These are phyloP conservation scores for Metopia argyrocephala DNA, from an alignment of 2,888 invertebrate genomes.

Conservation along the genomic window DNA sequence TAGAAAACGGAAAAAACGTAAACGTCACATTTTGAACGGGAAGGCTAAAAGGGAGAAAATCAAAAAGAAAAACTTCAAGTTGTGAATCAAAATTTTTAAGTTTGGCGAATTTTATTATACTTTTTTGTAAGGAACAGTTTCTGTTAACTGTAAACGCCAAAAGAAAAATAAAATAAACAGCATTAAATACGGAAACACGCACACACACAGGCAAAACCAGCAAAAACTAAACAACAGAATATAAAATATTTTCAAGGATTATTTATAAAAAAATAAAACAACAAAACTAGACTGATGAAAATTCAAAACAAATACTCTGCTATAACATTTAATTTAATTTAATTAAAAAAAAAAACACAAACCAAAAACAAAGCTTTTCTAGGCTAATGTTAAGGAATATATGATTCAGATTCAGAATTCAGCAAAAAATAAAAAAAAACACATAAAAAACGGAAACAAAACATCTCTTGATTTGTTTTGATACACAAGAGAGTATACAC, in stretches of 20 bases:
- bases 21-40: conserved; percentile 74
- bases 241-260: neutral
- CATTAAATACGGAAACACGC: conserved; percentile 28
- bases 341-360: too few species aligned
- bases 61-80: conserved; percentile 65
- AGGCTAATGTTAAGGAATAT: conserved; percentile 32
- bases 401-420: conserved; percentile 6
- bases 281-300: conserved; percentile 43
- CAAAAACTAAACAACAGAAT: conserved; percentile 2
- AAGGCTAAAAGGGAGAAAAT: conserved; percentile 65
- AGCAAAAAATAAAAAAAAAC: conserved; percentile 3
- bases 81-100: conserved; percentile 74
- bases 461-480: neutral
- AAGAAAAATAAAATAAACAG: conserved; percentile 29
- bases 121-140: conserved; percentile 32
- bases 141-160: conserved; percentile 7
- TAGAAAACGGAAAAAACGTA: conserved; percentile 78
- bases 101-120: conserved; percentile 69
- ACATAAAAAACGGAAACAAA: neutral
- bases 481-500: conserved; percentile 8
- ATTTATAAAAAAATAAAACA: neutral
- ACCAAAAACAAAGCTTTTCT: conserved; percentile 21
- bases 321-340: conserved; percentile 39
- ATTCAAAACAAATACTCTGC: conserved; percentile 48
- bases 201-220: conserved; percentile 48